Evolutionary conservation across 2,888 invertebrate species (phyloP).

Genomic region (Xanthorhoe designata): DNA sequence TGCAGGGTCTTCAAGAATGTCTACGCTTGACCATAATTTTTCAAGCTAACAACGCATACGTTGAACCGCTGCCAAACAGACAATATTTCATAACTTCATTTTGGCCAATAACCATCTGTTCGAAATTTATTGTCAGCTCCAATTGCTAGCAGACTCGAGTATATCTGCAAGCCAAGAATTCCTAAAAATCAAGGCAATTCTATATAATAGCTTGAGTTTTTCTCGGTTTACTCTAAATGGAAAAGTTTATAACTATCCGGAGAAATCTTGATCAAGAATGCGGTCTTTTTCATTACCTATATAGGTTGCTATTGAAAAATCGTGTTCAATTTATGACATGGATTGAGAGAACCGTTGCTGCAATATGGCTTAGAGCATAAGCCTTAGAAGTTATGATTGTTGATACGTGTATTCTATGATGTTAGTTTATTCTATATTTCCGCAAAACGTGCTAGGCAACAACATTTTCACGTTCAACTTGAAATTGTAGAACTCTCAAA

Average conservation of each 20-base stretch:
- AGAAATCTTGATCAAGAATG: background rate
- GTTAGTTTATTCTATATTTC: background rate
- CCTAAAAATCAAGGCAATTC: conserved; percentile 5
- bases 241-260: conserved; percentile 1
- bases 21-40: conserved; percentile 1
- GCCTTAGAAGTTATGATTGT: background rate
- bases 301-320: background rate
- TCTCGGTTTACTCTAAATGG: conserved; percentile 2
- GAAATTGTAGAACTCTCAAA: too few relatives aligned
- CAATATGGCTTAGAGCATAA: background rate
- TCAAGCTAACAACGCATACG: conserved; percentile 10
- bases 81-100: conserved; percentile 30
- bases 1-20: background rate
- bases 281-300: conserved; percentile 1
- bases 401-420: background rate
- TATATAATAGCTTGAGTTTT: conserved; percentile 2
- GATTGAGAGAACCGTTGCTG: background rate
- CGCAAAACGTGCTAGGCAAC: background rate
- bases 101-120: conserved; percentile 27
- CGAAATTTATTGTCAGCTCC: conserved; percentile 28
- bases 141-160: conserved; percentile 12
- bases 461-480: too few relatives aligned
- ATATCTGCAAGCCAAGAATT: conserved; percentile 25
- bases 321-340: background rate
- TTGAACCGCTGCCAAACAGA: conserved; percentile 34